Percentiles rank a stretch among this genome's conserved stretches.
Evolutionary conservation across 2,888 invertebrate genomes (phyloP).

Genomic region (Prosapia bicincta): DNA sequence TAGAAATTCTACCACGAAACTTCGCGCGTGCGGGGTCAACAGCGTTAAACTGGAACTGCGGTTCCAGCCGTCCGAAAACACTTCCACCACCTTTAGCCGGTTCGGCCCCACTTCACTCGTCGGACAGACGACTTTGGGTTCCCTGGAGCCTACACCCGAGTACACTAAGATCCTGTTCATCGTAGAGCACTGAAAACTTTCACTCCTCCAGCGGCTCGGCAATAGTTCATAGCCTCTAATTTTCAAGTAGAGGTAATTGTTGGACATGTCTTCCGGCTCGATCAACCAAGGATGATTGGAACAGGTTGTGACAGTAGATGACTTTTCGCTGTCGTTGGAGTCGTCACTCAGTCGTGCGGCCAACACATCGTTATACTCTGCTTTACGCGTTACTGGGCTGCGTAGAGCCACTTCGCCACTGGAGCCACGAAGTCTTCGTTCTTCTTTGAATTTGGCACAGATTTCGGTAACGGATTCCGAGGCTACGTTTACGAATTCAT

Average conservation of each 20-base stretch:
- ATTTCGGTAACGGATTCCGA: slow-evolving; percentile 52
- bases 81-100: slow-evolving; percentile 51
- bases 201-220: slow-evolving; percentile 33
- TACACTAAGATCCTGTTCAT: slow-evolving; percentile 70
- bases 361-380: slow-evolving; percentile 44
- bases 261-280: slow-evolving; percentile 66
- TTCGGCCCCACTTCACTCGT: slow-evolving; percentile 45
- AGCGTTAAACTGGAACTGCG: slow-evolving; percentile 41
- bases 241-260: slow-evolving; percentile 68
- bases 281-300: slow-evolving; percentile 75
- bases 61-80: slow-evolving; percentile 70
- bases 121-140: slow-evolving; percentile 64
- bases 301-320: slow-evolving; percentile 54
- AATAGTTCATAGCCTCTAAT: slow-evolving; percentile 58
- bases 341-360: slow-evolving; percentile 31
- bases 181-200: slow-evolving; percentile 55
- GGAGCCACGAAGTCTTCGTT: slow-evolving; percentile 61
- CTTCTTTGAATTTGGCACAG: slow-evolving; percentile 65
- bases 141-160: slow-evolving; percentile 61
- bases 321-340: slow-evolving; percentile 5
- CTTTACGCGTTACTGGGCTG: slow-evolving; percentile 49
- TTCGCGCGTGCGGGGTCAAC: slow-evolving; percentile 51
- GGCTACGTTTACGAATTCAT: slow-evolving; percentile 48
- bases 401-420: slow-evolving; percentile 69
- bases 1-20: slow-evolving; percentile 71